phyloP scores from a whole-genome alignment of 2,797 vertebrate species.

The Caiman crocodilus region DNA sequence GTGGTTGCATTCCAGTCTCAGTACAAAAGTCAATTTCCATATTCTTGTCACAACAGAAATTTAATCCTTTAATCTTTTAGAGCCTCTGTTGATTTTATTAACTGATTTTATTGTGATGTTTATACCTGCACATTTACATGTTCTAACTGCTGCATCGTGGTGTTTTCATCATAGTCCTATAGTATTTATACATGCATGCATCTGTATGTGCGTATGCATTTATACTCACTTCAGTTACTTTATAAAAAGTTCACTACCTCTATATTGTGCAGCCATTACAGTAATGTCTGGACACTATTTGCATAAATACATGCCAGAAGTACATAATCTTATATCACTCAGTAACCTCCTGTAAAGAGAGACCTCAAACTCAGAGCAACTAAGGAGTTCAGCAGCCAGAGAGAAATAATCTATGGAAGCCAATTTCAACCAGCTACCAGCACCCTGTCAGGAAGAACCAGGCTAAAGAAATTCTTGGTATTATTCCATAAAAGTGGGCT shows the following conservation, averaged over 20 bases:
- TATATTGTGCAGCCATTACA: neutral
- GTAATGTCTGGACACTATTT: neutral
- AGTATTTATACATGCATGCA: neutral
- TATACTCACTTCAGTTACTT: constrained; percentile 16
- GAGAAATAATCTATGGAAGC: neutral
- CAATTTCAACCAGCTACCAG: neutral
- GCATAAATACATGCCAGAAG: neutral
- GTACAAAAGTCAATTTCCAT: neutral
- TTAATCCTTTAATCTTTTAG: constrained; percentile 20
- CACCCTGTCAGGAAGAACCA: neutral
- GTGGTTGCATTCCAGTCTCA: neutral
- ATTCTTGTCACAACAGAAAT: constrained; percentile 12
- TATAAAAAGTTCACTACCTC: constrained; percentile 1
- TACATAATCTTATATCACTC: neutral
- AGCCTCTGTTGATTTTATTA: constrained; percentile 25
- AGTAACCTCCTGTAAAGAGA: neutral
- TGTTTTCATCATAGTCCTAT: neutral
- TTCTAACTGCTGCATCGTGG: neutral
- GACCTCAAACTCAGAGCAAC: neutral
- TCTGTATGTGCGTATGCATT: constrained; percentile 19
- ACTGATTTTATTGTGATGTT: neutral
- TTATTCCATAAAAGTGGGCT: neutral
- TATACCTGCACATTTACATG: neutral
- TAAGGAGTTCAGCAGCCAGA: neutral
- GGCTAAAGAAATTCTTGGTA: neutral